Percentiles rank a stretch among this genome's conserved stretches.
Conservation (phyloP, 1,140 invertebrate species). For the Musca domestica region DNA sequence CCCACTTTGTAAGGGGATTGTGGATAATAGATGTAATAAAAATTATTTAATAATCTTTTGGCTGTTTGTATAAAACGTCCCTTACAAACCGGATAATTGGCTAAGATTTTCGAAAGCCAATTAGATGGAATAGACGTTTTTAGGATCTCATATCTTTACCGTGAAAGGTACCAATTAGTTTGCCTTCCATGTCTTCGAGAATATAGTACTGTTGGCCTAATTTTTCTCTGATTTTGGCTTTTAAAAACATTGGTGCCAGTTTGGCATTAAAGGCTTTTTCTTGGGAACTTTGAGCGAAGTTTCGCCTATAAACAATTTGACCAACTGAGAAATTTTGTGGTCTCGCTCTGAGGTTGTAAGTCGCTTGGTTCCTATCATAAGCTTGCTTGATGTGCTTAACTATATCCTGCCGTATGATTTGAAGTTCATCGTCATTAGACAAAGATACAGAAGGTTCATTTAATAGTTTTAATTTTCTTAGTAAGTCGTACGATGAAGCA, state of each 20-base stretch:
- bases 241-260: not conserved
- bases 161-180: not conserved
- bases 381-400: not conserved
- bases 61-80: too few species aligned
- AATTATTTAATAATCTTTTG: too few species aligned
- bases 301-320: not conserved
- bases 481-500: too few species aligned
- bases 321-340: not conserved
- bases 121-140: too few species aligned
- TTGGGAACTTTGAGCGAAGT: not conserved
- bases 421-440: not conserved
- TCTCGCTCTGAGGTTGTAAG: not conserved
- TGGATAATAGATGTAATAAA: too few species aligned
- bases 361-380: not conserved
- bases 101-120: too few species aligned
- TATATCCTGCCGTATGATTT: not conserved
- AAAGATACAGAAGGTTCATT: not conserved
- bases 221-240: not conserved
- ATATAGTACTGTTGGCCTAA: not conserved
- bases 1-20: too few species aligned
- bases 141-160: too few species aligned
- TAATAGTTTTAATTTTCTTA: too few species aligned
- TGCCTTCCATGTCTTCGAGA: not conserved
- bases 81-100: too few species aligned
- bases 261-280: not conserved